Evolutionary conservation across 2,888 invertebrate genomes (phyloP), one percentile per base, ranked within the genome.

Genomic region (Nasonovia ribisnigri): DNA sequence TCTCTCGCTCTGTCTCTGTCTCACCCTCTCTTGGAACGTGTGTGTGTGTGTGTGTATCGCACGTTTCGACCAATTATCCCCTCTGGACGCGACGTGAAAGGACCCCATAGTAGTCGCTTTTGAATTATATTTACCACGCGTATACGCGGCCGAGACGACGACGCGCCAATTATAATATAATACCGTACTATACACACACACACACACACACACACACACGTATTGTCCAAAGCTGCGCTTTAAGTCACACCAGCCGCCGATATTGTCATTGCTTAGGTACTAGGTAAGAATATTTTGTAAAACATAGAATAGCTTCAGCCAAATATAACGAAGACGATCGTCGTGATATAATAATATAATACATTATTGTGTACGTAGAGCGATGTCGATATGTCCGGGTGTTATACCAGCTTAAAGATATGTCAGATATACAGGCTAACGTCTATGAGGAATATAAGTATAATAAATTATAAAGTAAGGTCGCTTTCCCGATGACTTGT

Each of bases 11-110:
- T 16, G 26, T 54, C 42, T n/a, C 84, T 4, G n/a, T 67, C 67
- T 10, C n/a, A 11, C 90, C 16, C 48, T 90, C 48, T 90, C n/a
- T 36, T 26, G 29, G 3, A n/a, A 3, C 84, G 42, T 3, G 29
- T 43, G 46, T n/a, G 29, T 29, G 10, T 36, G 36, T 36, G 20
- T n/a, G 29, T 57, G 13, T 42, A 54, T 67, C 20, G n/a, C 86
- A n/a, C 93, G 93, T 90, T 90, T 90, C 89, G 93, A 90, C 93
- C 93, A 93, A 93, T 93, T 93, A 93, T 93, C 90, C 93, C 90
- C 93, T 93, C 24, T 87, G 84, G 84, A 90, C 60, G 88, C 77
- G 88, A 88, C 60, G 77, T 88, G 88, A 88, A 92, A 84, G 77
- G 92, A 84, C 84, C 89, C 42, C 51, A 42, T 86, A 46, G 84